These are phyloP conservation scores for Agonopterix subpropinquella DNA, from an alignment of 2,888 invertebrate species.

Conservation along the genomic window DNA sequence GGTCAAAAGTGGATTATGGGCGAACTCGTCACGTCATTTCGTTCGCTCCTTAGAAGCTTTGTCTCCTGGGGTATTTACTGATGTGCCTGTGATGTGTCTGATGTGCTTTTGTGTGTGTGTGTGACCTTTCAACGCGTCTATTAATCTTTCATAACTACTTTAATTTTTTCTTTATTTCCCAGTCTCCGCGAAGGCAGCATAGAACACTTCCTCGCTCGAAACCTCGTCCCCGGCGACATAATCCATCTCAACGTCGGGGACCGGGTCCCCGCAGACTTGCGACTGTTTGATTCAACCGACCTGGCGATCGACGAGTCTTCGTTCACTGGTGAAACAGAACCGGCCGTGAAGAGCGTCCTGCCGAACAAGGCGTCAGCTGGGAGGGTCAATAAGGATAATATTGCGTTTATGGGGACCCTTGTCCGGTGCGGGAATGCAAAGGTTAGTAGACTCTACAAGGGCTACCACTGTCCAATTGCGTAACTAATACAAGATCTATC, in stretches of 20 bases:
- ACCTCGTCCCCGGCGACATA: conserved; percentile 98
- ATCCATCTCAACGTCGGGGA: conserved; percentile 96
- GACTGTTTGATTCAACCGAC: conserved; percentile 95
- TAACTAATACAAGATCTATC: too few relatives aligned
- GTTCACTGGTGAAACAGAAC: conserved; percentile 99
- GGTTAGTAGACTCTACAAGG: conserved; percentile 57
- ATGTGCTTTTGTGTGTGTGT: too few relatives aligned
- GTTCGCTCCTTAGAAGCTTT: too few relatives aligned
- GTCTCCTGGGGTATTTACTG: too few relatives aligned
- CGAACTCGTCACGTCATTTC: too few relatives aligned
- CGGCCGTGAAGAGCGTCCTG: conserved; percentile 84
- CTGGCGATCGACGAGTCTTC: conserved; percentile 98
- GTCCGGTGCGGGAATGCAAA: conserved; percentile 97
- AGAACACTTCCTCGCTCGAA: conserved; percentile 94
- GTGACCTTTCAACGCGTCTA: too few relatives aligned
- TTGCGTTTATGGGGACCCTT: conserved; percentile 98
- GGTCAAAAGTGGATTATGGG: too few relatives aligned
- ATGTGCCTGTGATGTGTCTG: too few relatives aligned
- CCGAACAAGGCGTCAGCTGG: conserved; percentile 79
- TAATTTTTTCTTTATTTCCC: conserved; percentile 26
- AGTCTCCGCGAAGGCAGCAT: conserved; percentile 91
- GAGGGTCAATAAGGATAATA: conserved; percentile 85
- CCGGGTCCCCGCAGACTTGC: conserved; percentile 96
- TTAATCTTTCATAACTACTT: conserved; percentile 1
- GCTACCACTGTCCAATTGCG: too few relatives aligned